phyloP scores from a whole-genome alignment of 2,113 vertebrate genomes.

The Sisor rabdophorus region DNA sequence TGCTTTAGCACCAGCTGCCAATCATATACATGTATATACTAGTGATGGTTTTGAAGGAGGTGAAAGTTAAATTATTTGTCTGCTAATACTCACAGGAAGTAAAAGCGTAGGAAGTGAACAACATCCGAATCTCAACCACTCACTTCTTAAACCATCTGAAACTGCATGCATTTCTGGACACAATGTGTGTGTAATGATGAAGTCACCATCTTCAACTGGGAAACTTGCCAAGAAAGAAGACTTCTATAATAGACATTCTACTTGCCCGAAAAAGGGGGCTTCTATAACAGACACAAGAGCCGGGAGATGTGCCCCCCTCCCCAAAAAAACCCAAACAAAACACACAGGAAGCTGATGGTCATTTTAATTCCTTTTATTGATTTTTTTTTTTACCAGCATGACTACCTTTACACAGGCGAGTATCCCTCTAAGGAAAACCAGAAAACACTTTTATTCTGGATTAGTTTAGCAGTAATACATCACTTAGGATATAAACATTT shows the following conservation, averaged over 20 bases:
- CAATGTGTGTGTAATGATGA: background rate
- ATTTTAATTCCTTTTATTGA: conserved; percentile 81
- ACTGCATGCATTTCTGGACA: background rate
- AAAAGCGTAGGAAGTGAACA: background rate
- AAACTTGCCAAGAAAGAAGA: conserved; percentile 15
- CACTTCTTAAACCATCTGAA: background rate
- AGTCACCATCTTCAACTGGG: conserved; percentile 11
- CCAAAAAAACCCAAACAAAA: background rate
- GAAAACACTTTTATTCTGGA: conserved; percentile 61
- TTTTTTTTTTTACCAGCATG: conserved; percentile 73
- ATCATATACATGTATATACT: no score
- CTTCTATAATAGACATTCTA: conserved; percentile 1
- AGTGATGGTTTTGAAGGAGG: background rate
- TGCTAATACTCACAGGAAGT: background rate
- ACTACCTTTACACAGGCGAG: conserved; percentile 86
- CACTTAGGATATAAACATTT: conserved; percentile 58
- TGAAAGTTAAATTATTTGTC: background rate
- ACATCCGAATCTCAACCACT: background rate
- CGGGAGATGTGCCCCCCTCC: background rate
- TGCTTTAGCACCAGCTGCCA: no score
- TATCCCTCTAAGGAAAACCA: conserved; percentile 70
- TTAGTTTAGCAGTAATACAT: conserved; percentile 69
- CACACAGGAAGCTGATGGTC: conserved; percentile 7
- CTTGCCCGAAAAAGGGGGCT: no score
- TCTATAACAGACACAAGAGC: background rate